Evolutionary conservation across 2,797 vertebrate species (phyloP), one percentile per base, ranked within the genome.

Genomic region (Glossophaga mutica): DNA sequence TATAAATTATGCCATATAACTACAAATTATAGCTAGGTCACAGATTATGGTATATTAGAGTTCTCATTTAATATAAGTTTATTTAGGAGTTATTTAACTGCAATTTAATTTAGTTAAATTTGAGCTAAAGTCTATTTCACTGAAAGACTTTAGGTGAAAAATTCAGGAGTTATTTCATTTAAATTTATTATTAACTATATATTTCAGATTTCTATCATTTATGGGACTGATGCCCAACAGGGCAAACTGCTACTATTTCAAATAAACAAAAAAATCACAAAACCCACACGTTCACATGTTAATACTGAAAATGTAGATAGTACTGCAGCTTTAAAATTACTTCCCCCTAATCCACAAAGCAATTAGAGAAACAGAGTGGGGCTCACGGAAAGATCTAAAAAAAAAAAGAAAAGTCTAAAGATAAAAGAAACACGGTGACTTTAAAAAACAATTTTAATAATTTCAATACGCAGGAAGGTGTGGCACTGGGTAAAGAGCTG

Each of bases 141-240:
- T 87, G 52, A 81, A 84, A 76, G 37, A 46, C 52, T 92, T 71
- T 37, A 70, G 39, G 55, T 79, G 42, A 76, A 92, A 87, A 62
- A 48, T 59, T 55, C 16, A 44, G 24, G 32, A 67, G 32, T 65
- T n/a, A 44, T 14, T 44, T 67, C 26, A 46, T 22, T 34, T 74
- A 86, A n/a, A 71, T 32, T 39, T 57, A 57, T 42, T 77, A 71
- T 62, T 89, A 59, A 65, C n/a, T 34, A 68, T 42, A 4, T 48
- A 4, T 24, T 59, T 39, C 29, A 42, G 90, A 24, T 52, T 32
- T 39, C 68, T 76, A 16, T 50, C 55, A 42, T 39, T 18, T 39
- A 78, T 3, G 26, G 16, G 59, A 62, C 11, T 62, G 18, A 21
- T 29, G 21, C 11, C 37, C 55, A 44, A 59, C 0, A 39, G 18